Percentiles rank a stretch among this genome's conserved stretches.
Evolutionary conservation across 2,797 vertebrate genomes (phyloP).

Genomic region (Lindbergichthys nudifrons): DNA sequence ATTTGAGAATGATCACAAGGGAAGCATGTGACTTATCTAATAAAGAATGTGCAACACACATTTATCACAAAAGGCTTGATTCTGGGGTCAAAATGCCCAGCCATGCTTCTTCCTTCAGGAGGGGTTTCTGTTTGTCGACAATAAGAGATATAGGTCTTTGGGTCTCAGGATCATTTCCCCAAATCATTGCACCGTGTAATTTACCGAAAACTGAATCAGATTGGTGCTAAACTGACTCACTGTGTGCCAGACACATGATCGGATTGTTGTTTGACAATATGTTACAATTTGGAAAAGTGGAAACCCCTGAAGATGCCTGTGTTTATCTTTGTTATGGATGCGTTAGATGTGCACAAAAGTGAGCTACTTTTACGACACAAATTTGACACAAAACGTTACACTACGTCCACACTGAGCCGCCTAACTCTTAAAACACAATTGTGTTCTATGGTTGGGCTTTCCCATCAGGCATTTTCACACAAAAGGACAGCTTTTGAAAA

Average conservation of each 20-base stretch:
- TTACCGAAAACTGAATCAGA: conserved; percentile 25
- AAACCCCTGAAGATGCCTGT: too few species aligned
- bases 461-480: not conserved
- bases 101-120: not conserved
- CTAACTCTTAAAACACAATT: not conserved
- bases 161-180: conserved; percentile 13
- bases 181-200: conserved; percentile 21
- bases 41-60: conserved; percentile 12
- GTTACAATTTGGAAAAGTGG: too few species aligned
- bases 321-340: too few species aligned
- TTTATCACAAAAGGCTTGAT: not conserved
- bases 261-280: not conserved
- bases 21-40: conserved; percentile 8
- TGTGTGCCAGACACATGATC: conserved; percentile 9
- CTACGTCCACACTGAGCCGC: not conserved
- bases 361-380: not conserved
- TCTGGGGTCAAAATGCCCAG: not conserved
- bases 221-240: conserved; percentile 7
- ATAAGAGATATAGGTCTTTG: not conserved
- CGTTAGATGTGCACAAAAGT: not conserved
- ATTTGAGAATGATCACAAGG: conserved; percentile 31
- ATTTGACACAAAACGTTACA: not conserved
- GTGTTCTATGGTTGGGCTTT: not conserved
- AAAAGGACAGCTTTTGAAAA: not conserved
- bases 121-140: not conserved